Base-by-base conservation (phyloP, 2,888 invertebrate species). In the Linyphia triangularis region DNA sequence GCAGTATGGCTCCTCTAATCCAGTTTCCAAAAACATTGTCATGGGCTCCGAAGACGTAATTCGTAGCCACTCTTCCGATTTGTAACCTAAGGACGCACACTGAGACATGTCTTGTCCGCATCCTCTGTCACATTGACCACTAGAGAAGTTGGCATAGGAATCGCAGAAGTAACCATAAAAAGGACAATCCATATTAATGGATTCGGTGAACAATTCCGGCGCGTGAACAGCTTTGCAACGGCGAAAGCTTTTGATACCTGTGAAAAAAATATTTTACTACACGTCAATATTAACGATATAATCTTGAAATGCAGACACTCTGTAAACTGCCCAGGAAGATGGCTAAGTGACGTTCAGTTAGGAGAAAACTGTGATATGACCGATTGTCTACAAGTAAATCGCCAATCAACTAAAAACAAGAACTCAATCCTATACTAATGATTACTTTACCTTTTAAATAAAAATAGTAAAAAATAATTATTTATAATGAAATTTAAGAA, bases 191-290 rank as follows among this genome's bases (percentile, higher is more conserved):
- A 95, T 94, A 89, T 95, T 95, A 67, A 98, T 95, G 90, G 96
- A 97, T 93, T 98, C 98, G 0, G 95, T 95, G 92, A 96, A 97
- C 92, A 95, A 96, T 91, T 96, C 95, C 92, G 96, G 95, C 90
- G 97, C 96, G 72, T 97, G 94, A 84, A 97, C 95, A 92, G 98
- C 98, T 93, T 97, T 96, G 92, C 98, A 98, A 30, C 96, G 96
- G 22, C 98, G 93, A 91, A 95, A 95, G 90, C 95, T 94, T 86
- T 95, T 94, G 2, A 96, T 93, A 1, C 95, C 95, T 94, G 91
- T 57, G 91, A 90, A 51, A 51, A 0, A 51, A n/a, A n/a, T n/a
- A n/a, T n/a, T n/a, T n/a, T n/a, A n/a, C n/a, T n/a, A n/a, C n/a
- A n/a, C n/a, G n/a, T n/a, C n/a, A n/a, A n/a, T n/a, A n/a, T n/a